These are phyloP conservation scores for Bradypodion ventrale DNA, from an alignment of 2,797 vertebrate genomes.

Conservation along the genomic window DNA sequence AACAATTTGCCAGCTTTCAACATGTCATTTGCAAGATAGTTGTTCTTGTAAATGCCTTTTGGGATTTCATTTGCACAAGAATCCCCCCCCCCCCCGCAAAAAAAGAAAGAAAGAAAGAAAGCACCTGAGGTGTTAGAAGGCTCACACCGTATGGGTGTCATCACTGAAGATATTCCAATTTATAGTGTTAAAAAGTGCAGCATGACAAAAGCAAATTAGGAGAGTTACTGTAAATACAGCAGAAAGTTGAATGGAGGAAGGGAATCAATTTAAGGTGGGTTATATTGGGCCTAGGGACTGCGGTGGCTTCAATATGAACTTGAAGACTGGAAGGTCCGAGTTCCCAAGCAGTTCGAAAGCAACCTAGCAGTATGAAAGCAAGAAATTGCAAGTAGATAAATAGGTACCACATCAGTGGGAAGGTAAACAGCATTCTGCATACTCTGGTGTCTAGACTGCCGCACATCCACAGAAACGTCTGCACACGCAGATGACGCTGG, in stretches of 20 bases:
- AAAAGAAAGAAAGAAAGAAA: no score
- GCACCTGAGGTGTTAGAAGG: conserved; percentile 6
- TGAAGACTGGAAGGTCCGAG: no score
- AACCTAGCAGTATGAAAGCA: no score
- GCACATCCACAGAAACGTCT: no score
- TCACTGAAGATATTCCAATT: conserved; percentile 21
- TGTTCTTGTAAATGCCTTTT: conserved; percentile 30
- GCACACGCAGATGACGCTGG: no score
- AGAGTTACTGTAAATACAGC: conserved; percentile 22
- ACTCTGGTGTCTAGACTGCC: no score
- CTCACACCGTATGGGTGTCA: not conserved
- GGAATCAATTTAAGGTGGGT: conserved; percentile 23
- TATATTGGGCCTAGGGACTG: not conserved
- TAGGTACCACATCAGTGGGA: no score
- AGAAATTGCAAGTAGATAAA: no score
- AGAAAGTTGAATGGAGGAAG: conserved; percentile 2
- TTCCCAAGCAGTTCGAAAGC: no score
- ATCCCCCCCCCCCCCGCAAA: conserved; percentile 38
- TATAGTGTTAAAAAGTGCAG: conserved; percentile 42
- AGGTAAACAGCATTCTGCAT: no score
- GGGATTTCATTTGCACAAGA: conserved; percentile 36
- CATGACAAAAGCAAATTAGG: conserved; percentile 23
- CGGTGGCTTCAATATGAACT: no score
- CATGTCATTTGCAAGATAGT: conserved; percentile 34
- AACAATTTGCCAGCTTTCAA: conserved; percentile 26